Percentiles rank a stretch among this genome's conserved stretches.
phyloP scores from a whole-genome alignment of 2,113 vertebrate genomes.

The Aspiorhynchus laticeps region DNA sequence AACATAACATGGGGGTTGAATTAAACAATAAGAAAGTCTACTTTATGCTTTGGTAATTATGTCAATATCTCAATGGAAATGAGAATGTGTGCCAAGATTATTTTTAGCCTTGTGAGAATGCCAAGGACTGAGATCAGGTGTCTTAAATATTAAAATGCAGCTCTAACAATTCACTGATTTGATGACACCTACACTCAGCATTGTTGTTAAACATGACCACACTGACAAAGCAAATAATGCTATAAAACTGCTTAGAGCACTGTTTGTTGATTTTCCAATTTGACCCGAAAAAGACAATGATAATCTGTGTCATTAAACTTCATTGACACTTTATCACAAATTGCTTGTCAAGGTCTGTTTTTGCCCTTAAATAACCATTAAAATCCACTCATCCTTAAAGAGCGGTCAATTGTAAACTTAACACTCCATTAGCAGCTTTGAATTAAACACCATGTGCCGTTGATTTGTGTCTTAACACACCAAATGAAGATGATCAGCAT shows the following conservation, averaged over 20 bases:
- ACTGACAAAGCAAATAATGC: background rate
- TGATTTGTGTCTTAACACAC: constrained; percentile 27
- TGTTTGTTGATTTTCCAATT: constrained; percentile 8
- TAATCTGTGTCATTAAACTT: constrained; percentile 17
- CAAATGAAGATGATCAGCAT: background rate
- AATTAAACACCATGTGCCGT: constrained; percentile 8
- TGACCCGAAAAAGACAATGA: constrained; percentile 14
- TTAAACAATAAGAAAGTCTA: background rate
- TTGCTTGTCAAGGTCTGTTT: constrained; percentile 22
- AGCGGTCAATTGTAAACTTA: constrained; percentile 25
- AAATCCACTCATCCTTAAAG: constrained; percentile 30
- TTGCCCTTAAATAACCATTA: constrained; percentile 6
- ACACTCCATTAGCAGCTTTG: constrained; percentile 27
- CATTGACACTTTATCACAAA: constrained; percentile 19
- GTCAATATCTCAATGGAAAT: background rate
- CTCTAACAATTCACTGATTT: background rate
- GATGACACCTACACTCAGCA: background rate
- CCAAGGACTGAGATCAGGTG: background rate
- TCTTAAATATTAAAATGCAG: constrained; percentile 11
- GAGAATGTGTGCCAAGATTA: background rate
- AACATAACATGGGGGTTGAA: background rate
- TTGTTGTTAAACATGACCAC: background rate
- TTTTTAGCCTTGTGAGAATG: background rate
- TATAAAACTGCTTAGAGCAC: background rate
- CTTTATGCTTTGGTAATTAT: background rate